Evolutionary conservation across 2,113 vertebrate species (phyloP).

Genomic region (Oreocharis arfaki): DNA sequence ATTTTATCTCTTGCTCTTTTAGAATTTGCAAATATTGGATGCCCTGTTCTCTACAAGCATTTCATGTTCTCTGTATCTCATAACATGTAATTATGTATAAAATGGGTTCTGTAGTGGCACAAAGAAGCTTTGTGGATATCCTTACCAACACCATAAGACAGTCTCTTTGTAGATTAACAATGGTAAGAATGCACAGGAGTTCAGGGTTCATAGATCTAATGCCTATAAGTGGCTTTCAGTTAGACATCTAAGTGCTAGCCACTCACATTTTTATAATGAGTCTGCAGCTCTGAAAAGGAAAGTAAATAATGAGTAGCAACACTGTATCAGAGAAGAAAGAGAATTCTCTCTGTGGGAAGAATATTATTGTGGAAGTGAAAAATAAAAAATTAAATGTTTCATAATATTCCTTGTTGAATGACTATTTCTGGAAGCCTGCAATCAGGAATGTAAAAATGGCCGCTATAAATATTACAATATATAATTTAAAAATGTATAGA

Average conservation of each 20-base stretch:
- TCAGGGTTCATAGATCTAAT: background rate
- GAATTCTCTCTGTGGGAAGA: background rate
- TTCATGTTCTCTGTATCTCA: background rate
- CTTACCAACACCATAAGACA: background rate
- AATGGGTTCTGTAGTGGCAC: background rate
- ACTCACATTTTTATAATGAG: background rate
- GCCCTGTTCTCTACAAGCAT: background rate
- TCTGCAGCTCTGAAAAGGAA: background rate
- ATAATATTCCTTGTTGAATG: background rate
- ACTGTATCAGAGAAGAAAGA: background rate
- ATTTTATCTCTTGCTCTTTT: background rate
- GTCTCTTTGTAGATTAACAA: background rate
- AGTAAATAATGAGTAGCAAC: slow-evolving; percentile 1
- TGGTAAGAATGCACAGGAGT: background rate
- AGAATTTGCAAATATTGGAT: background rate
- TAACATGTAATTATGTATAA: background rate
- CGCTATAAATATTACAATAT: background rate
- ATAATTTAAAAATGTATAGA: background rate
- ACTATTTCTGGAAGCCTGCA: background rate
- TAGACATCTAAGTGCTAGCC: background rate
- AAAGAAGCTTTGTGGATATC: background rate
- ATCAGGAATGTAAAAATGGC: background rate
- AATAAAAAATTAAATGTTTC: background rate
- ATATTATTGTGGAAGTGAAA: background rate
- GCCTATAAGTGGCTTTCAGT: background rate